Conservation (phyloP, 2,888 invertebrate species). For the Chalcosyrphus nemorum region DNA sequence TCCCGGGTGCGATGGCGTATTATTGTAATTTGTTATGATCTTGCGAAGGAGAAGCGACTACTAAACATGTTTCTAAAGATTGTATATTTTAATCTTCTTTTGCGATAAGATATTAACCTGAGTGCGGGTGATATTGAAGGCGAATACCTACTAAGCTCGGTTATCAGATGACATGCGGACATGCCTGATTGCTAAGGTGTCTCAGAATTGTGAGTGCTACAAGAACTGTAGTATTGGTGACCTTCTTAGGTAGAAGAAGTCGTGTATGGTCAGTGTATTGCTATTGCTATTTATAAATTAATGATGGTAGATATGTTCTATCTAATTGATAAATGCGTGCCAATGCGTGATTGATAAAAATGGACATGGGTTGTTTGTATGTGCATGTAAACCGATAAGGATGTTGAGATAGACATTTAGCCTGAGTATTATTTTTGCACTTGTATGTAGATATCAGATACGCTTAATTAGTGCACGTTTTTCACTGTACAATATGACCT, state of each 20-base stretch:
- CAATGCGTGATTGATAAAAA: neutral
- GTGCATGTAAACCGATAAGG: neutral
- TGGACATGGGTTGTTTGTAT: neutral
- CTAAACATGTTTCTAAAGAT: constrained; percentile 37
- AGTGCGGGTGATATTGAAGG: neutral
- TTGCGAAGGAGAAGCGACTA: constrained; percentile 26
- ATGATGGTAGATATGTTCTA: neutral
- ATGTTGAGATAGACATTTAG: neutral
- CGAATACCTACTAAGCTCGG: neutral
- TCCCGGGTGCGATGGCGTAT: constrained; percentile 44
- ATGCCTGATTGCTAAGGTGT: constrained; percentile 24
- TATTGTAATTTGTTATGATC: constrained; percentile 31
- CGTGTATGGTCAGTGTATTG: neutral
- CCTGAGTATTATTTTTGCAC: neutral
- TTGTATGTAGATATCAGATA: neutral
- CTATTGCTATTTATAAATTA: neutral
- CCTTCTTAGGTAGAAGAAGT: too few relatives aligned
- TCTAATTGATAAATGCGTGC: neutral
- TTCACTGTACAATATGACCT: neutral
- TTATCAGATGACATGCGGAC: neutral
- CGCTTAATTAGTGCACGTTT: neutral
- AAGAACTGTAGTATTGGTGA: too few relatives aligned
- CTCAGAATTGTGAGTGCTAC: neutral
- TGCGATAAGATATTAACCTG: constrained; percentile 51
- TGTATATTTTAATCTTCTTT: constrained; percentile 26